Percentiles rank a stretch among this genome's conserved stretches.
Evolutionary conservation across 2,113 vertebrate genomes (phyloP).

Genomic region (Pao palembangensis): DNA sequence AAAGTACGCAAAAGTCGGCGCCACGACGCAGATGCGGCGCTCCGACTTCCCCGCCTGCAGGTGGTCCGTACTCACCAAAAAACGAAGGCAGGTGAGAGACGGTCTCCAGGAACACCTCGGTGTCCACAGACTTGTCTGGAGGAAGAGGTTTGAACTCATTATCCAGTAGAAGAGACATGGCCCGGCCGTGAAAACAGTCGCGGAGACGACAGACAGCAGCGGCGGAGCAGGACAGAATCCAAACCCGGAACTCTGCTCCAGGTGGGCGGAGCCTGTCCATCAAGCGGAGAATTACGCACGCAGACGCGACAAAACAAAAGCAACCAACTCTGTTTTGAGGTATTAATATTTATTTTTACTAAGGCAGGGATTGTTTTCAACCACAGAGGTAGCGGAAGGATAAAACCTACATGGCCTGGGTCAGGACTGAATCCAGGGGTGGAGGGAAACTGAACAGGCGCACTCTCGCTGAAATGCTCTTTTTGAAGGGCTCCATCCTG

Average conservation of each 20-base stretch:
- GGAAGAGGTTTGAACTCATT: constrained; percentile 83
- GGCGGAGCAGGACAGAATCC: background rate
- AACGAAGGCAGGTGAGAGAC: constrained; percentile 85
- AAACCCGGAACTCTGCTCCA: constrained; percentile 59
- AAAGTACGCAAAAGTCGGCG: too few species aligned
- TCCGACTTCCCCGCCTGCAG: background rate
- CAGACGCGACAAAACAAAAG: background rate
- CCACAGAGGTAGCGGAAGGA: constrained; percentile 37
- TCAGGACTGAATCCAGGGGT: constrained; percentile 30
- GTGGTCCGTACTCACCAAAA: constrained; percentile 80
- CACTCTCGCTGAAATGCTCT: background rate
- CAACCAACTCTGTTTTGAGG: constrained; percentile 9
- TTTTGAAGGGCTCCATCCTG: background rate
- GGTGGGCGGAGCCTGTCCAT: constrained; percentile 6
- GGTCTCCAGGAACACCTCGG: constrained; percentile 81
- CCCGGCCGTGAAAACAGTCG: background rate
- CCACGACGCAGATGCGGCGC: background rate
- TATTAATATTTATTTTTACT: constrained; percentile 58
- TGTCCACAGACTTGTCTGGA: constrained; percentile 81
- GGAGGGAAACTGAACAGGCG: constrained; percentile 19
- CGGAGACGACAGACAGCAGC: background rate
- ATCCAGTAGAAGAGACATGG: constrained; percentile 84
- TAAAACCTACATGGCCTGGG: constrained; percentile 11
- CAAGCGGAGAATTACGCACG: constrained; percentile 42
- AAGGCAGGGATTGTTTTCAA: constrained; percentile 45